phyloP scores from a whole-genome alignment of 92 coral and sea anemone genomes.

The Phymanthus crucifer region DNA sequence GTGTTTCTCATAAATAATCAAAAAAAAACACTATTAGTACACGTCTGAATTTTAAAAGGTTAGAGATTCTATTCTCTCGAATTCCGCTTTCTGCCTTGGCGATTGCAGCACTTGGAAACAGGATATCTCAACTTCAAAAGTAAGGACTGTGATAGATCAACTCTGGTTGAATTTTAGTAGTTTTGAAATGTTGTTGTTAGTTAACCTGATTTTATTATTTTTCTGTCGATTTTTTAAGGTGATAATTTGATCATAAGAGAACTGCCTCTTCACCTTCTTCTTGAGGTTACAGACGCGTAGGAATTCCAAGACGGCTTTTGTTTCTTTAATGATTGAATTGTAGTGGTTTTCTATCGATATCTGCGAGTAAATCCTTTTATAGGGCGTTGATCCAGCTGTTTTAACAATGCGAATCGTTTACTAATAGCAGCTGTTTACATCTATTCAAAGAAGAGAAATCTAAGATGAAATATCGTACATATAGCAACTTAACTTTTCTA shows the following conservation, averaged over 20 bases:
- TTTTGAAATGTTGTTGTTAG: background rate
- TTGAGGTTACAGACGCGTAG: slow-evolving; percentile 6
- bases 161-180: too few relatives aligned
- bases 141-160: background rate
- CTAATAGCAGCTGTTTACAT: background rate
- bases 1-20: slow-evolving; percentile 15
- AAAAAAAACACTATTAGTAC: slow-evolving; percentile 1
- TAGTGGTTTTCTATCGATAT: background rate
- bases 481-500: too few relatives aligned
- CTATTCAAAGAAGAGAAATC: too few relatives aligned
- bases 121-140: background rate
- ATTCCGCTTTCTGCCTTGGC: background rate
- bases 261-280: background rate
- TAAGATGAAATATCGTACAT: too few relatives aligned
- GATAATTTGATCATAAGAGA: background rate
- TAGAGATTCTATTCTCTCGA: background rate
- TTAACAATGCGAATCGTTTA: background rate
- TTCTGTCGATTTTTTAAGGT: background rate
- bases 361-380: background rate
- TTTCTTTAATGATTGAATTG: background rate
- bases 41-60: slow-evolving; percentile 1
- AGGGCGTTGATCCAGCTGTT: background rate
- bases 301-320: background rate
- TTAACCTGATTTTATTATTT: background rate
- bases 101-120: background rate